Percentiles rank a stretch among this genome's conserved stretches.
phyloP scores from a whole-genome alignment of 53 echinoderm and acorn worm genomes.

The Stichopus horrens region DNA sequence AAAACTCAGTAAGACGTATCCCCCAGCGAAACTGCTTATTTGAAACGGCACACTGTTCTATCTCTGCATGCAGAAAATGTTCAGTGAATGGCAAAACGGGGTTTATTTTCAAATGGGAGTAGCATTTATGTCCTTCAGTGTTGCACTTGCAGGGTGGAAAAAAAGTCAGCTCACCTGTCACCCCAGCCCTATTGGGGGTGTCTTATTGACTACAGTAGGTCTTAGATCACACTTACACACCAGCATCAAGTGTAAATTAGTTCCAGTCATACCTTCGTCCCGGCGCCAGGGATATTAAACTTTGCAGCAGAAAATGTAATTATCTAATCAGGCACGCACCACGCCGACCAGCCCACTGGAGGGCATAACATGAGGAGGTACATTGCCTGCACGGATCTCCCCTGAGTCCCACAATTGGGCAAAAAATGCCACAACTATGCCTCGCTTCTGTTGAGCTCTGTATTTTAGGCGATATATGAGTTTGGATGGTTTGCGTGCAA shows the following conservation, averaged over 20 bases:
- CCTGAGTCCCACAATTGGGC: constrained; percentile 42
- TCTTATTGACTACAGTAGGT: constrained; percentile 16
- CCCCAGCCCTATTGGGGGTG: constrained; percentile 28
- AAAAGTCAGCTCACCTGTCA: constrained; percentile 14
- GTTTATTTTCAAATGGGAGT: no score
- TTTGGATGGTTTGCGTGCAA: constrained; percentile 1
- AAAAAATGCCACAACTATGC: constrained; percentile 8
- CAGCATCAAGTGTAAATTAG: constrained; percentile 39
- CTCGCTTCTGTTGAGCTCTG: neutral
- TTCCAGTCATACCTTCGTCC: constrained; percentile 29
- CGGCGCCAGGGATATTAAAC: constrained; percentile 29
- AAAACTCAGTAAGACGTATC: neutral
- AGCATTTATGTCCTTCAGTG: no score
- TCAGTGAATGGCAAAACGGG: no score
- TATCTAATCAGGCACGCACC: constrained; percentile 45
- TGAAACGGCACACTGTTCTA: no score
- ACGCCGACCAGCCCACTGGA: constrained; percentile 37
- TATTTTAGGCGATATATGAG: neutral
- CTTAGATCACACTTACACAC: constrained; percentile 3
- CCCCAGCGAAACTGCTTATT: neutral
- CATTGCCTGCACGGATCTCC: constrained; percentile 19
- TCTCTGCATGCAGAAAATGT: no score
- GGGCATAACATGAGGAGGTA: constrained; percentile 40
- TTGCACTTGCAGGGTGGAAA: neutral
- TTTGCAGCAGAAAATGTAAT: constrained; percentile 34